Evolutionary conservation across 35 echinoderm and acorn worm species (phyloP), one percentile per base, ranked within the genome.

Genomic region (Apostichopus californicus): DNA sequence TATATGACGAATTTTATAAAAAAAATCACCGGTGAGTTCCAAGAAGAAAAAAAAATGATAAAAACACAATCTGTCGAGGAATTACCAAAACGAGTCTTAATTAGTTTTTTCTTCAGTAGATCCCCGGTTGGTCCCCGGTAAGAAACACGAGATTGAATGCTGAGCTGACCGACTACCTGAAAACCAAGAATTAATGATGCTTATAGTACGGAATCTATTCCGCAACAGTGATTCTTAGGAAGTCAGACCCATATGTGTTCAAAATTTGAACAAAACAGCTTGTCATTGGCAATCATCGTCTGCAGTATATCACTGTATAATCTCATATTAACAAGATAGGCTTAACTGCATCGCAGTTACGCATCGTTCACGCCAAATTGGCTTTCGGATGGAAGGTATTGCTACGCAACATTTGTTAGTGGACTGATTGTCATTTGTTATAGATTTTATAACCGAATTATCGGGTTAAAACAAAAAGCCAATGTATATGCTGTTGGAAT

Each of bases 251-350:
- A 85, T 85, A 85, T 85, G 81, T 85, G 81, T 56, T 85, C 56
- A 85, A 85, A 59, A 85, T n/a, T 59, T 85, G 81, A 85, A 58
- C 55, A 85, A 75, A 85, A 85, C 81, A 85, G 81, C 81, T 85
- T 85, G 81, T 85, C 81, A 60, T 85, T 6, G 20, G 57, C 54
- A 58, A 85, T 60, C 20, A 56, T 85, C 57, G 21, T 85, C 81
- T 85, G 81, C 57, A 58, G 57, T 85, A 85, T 85, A 85, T 85
- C 81, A 85, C n/a, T 56, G 81, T 20, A 85, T 85, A 85, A 20
- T 85, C 57, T 85, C 57, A 17, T 58, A 57, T 84, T 84, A 55
- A 57, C 81, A 85, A 75, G 81, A 58, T 85, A n/a, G 81, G 57
- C 34, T 85, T 85, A 54, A 85, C 54, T 52, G 21, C 57, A 58